Conservation (phyloP, 2,113 vertebrate genomes). For the Pogona vitticeps region DNA sequence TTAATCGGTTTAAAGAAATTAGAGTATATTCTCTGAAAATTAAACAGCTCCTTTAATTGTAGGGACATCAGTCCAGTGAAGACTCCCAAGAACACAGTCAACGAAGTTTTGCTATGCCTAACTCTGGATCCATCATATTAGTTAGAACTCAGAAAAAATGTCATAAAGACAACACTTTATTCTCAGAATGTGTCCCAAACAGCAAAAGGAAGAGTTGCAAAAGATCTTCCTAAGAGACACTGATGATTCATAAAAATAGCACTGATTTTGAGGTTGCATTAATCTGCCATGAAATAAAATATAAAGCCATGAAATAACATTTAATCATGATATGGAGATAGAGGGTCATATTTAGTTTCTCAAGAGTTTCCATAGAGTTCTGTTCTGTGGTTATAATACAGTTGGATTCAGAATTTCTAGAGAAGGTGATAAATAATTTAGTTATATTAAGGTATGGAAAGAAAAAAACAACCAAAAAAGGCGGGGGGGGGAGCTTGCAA, state of each 20-base stretch:
- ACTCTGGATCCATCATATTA: accelerated
- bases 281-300: conserved; percentile 39
- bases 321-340: conserved; percentile 47
- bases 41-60: too few relatives aligned
- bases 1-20: too few relatives aligned
- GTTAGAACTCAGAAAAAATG: background rate
- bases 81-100: background rate
- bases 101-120: background rate
- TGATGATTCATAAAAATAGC: background rate
- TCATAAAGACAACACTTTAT: background rate
- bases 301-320: conserved; percentile 28
- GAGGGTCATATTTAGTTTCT: conserved; percentile 56
- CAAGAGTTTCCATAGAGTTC: conserved; percentile 33
- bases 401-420: conserved; percentile 53
- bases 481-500: background rate
- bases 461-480: background rate
- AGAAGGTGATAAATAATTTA: conserved; percentile 10
- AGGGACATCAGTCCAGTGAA: too few relatives aligned
- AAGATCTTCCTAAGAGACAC: background rate
- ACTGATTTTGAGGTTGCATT: conserved; percentile 35
- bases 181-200: background rate
- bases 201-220: background rate
- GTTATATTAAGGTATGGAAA: conserved; percentile 21
- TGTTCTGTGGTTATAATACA: conserved; percentile 16
- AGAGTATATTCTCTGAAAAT: too few relatives aligned